These are phyloP conservation scores for Epirrita christyi DNA, from an alignment of 2,888 invertebrate species.

Conservation along the genomic window DNA sequence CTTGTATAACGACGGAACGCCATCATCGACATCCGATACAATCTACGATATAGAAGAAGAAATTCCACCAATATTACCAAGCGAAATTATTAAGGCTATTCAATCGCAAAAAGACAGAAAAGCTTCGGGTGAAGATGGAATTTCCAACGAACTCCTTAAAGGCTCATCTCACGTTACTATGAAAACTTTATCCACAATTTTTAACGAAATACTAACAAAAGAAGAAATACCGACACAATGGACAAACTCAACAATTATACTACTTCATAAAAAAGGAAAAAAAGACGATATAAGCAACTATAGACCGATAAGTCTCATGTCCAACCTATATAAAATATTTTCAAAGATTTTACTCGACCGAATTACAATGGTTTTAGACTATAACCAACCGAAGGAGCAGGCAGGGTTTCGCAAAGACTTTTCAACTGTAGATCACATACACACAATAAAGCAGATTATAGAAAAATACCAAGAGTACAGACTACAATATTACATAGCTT, in stretches of 20 bases:
- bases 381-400: conserved; percentile 38
- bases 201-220: conserved; percentile 8
- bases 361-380: conserved; percentile 29
- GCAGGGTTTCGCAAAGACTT: conserved; percentile 35
- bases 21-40: not conserved
- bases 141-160: conserved; percentile 11
- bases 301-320: conserved; percentile 38
- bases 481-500: conserved; percentile 9
- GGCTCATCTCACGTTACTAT: not conserved
- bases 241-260: conserved; percentile 31
- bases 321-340: conserved; percentile 37
- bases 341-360: conserved; percentile 31
- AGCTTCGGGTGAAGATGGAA: conserved; percentile 11
- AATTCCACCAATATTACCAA: not conserved
- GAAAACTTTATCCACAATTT: not conserved
- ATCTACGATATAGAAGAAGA: not conserved
- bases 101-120: conserved; percentile 5
- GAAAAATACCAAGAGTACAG: conserved; percentile 10
- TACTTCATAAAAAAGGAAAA: conserved; percentile 41
- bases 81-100: not conserved
- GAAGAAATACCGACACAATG: conserved; percentile 22
- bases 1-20: conserved; percentile 4
- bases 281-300: conserved; percentile 36
- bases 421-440: conserved; percentile 39
- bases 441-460: conserved; percentile 29